Base-by-base conservation (phyloP, 1,140 invertebrate genomes). In the Drosophila aff. region DNA sequence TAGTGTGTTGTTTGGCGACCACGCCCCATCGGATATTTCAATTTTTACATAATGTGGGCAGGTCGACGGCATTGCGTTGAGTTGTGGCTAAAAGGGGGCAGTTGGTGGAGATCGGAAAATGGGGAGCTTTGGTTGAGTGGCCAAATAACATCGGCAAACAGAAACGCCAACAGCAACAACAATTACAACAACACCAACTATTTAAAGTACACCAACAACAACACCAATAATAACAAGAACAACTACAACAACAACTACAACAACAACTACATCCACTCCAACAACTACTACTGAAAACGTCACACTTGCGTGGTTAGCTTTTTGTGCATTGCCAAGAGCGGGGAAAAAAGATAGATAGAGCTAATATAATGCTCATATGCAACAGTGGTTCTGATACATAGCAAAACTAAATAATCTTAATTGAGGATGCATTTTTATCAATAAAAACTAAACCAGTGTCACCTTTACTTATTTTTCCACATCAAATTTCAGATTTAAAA, bases 301-400 rank as follows among this genome's bases (percentile, higher is more conserved):
- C 85, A 89, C 85, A 89, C 69, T 90, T 89, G 84, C 85, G 78
- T 89, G 79, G 84, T 74, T 72, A 90, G 85, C 78, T 63, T 79
- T 84, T 73, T 60, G 63, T 69, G 50, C 53, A 71, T 80, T 76
- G 47, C 41, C 49, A 61, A 38, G 57, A 44, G 63, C 21, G 41
- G 40, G 43, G 28, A 21, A 36, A 44, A 50, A 47, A 28, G 33
- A 50, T 43, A 40, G 10, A 36, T 53, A 50, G 40, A 46, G 53
- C 8, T 38, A 44, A 43, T 26, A 41, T 15, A 26, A 41, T 40
- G 33, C n/a, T 36, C 6, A 38, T 57, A 59, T 38, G 50, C 68
- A 66, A 74, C 76, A 53, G 58, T 47, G 11, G 15, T 33, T 64
- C 13, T 31, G 2, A 28, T 7, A 43, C 7, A 60, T 9, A 11